These are phyloP conservation scores for Amblyraja radiata DNA, from an alignment of 2,797 vertebrate species.

Conservation along the genomic window DNA sequence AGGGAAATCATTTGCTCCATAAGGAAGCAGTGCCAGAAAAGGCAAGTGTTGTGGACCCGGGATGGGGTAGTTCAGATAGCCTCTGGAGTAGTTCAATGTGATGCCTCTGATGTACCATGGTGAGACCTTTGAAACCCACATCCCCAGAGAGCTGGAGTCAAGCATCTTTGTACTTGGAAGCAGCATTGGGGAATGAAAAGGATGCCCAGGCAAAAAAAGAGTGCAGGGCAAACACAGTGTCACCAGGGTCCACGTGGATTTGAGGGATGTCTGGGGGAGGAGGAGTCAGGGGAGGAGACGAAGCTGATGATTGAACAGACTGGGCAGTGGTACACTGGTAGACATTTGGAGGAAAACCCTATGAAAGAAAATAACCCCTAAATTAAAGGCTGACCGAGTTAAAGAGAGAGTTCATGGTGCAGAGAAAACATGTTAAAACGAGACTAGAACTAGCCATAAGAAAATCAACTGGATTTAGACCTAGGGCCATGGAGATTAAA, in stretches of 20 bases:
- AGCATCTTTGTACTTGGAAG: background rate
- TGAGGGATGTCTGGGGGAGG: background rate
- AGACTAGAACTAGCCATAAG: background rate
- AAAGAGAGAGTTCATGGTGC: no score
- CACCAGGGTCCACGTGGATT: background rate
- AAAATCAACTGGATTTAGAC: background rate
- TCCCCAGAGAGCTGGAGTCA: background rate
- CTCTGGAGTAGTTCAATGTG: background rate
- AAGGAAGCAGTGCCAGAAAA: background rate
- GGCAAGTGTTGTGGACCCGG: background rate
- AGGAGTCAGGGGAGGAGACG: no score
- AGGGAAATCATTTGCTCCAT: conserved; percentile 22
- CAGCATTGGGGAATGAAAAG: background rate
- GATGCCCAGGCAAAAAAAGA: no score
- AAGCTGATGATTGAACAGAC: background rate
- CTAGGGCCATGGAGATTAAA: background rate
- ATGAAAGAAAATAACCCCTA: background rate
- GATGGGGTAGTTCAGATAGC: background rate
- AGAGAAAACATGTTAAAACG: background rate
- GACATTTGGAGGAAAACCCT: background rate
- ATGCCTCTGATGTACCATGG: background rate
- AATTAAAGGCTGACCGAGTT: background rate
- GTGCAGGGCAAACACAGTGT: background rate
- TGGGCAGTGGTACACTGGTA: background rate
- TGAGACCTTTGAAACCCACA: background rate